Evolutionary conservation across 1,140 invertebrate species (phyloP).

Genomic region (Brachionus calyciflorus): DNA sequence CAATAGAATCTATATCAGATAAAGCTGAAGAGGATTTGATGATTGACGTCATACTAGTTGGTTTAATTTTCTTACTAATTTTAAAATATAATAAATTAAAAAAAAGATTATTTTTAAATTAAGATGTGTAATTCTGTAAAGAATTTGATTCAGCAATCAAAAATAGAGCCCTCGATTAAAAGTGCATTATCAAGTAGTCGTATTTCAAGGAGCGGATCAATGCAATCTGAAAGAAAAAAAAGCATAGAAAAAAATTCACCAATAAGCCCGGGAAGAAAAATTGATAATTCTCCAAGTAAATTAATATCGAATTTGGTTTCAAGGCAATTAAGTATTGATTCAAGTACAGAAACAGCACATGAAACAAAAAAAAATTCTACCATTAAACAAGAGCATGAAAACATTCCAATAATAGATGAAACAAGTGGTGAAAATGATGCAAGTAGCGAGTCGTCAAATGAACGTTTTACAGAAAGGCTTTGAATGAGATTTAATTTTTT

Average conservation of each 20-base stretch:
- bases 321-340: too few species aligned
- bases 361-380: neutral
- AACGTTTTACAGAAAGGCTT: conserved; percentile 13
- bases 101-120: neutral
- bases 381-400: neutral
- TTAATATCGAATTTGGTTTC: neutral
- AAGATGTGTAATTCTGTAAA: conserved; percentile 45
- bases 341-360: too few species aligned
- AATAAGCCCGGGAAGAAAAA: neutral
- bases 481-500: neutral
- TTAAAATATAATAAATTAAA: neutral
- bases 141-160: conserved; percentile 33
- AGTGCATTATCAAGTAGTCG: neutral
- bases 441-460: neutral
- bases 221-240: neutral
- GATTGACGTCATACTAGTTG: conserved; percentile 35
- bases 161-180: conserved; percentile 30
- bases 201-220: neutral
- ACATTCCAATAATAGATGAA: conserved; percentile 33
- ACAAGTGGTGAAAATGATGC: conserved; percentile 16
- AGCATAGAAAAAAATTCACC: conserved; percentile 7
- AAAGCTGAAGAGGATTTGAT: conserved; percentile 41
- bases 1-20: conserved; percentile 23
- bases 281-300: neutral
- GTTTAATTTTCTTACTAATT: conserved; percentile 4